Conservation (phyloP, 2,888 invertebrate species). For the Auanema freiburgensis region DNA sequence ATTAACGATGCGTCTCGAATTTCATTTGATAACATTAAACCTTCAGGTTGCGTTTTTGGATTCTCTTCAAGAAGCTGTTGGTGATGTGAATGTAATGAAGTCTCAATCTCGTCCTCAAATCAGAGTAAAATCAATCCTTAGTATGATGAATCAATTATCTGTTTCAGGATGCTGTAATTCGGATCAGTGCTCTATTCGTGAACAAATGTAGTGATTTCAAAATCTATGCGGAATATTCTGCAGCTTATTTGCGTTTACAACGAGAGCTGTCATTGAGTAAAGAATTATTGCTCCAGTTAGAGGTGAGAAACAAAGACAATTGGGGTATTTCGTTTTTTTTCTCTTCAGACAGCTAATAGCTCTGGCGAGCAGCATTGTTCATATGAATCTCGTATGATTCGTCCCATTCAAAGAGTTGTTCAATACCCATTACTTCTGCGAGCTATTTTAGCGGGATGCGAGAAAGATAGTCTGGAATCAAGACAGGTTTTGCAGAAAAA, state of each 20-base stretch:
- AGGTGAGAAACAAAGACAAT: slow-evolving; percentile 19
- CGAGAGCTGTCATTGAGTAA: slow-evolving; percentile 37
- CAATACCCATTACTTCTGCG: slow-evolving; percentile 50
- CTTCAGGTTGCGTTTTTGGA: slow-evolving; percentile 34
- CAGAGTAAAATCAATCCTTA: slow-evolving; percentile 22
- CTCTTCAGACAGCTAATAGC: slow-evolving; percentile 33
- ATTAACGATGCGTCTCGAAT: neutral
- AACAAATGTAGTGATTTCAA: slow-evolving; percentile 56
- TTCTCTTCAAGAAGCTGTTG: slow-evolving; percentile 38
- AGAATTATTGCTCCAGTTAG: slow-evolving; percentile 40
- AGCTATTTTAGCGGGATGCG: slow-evolving; percentile 35
- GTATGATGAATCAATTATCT: neutral
- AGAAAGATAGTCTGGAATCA: slow-evolving; percentile 32
- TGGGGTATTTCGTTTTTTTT: neutral
- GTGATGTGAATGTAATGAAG: slow-evolving; percentile 31
- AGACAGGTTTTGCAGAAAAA: slow-evolving; percentile 22
- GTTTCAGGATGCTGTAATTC: slow-evolving; percentile 47
- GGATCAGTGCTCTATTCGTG: slow-evolving; percentile 53
- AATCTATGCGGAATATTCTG: slow-evolving; percentile 58
- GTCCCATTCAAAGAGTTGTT: slow-evolving; percentile 57
- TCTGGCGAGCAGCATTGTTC: slow-evolving; percentile 45
- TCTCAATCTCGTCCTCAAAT: slow-evolving; percentile 27
- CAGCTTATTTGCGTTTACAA: slow-evolving; percentile 54
- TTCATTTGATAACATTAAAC: neutral
- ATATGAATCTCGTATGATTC: slow-evolving; percentile 55